Evolutionary conservation across 1,140 invertebrate genomes (phyloP), one percentile per base, ranked within the genome.

Genomic region (Zaprionus camerounensis): DNA sequence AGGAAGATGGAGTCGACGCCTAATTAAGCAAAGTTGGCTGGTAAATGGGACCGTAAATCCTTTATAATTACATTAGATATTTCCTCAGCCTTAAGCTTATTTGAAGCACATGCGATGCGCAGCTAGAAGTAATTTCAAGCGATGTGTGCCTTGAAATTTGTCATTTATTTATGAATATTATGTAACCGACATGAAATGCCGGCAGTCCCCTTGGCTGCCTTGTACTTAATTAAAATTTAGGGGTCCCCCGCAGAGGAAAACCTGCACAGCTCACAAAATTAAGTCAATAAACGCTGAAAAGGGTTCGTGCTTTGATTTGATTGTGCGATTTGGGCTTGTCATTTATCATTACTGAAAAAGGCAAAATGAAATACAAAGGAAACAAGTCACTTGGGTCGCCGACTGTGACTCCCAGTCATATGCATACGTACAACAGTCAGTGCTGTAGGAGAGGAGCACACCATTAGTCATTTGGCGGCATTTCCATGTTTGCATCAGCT

Each of bases 161-260:
- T 90, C 74, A 76, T 75, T 88, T 90, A 88, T 88, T 88, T 88
- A 88, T 88, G 81, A 90, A 88, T 88, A 88, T 85, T 71, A 68
- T 78, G 74, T 83, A 81, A 78, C 46, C 81, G 57, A 61, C 83
- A 88, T 83, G 70, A 84, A 59, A 83, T 56, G 46, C 17, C 17
- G 22, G 68, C 6, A 20, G 20, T 22, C 59, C 58, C 34, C 46
- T 51, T 36, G 44, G 17, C 58, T 26, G 22, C n/a, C 51, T 34
- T 34, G 71, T 72, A 85, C 81, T 90, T 88, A 88, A 88, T 88
- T 88, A 88, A 88, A 88, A 85, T 80, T 72, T 72, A 66, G 69
- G 67, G 36, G 55, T 56, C 53, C 6, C 64, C 58, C 2, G 38
- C 41, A 46, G n/a, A 3, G 41, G 7, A n/a, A 46, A 64, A 57